Evolutionary conservation across 1,140 invertebrate species (phyloP).

Genomic region (Procambarus clarkii): DNA sequence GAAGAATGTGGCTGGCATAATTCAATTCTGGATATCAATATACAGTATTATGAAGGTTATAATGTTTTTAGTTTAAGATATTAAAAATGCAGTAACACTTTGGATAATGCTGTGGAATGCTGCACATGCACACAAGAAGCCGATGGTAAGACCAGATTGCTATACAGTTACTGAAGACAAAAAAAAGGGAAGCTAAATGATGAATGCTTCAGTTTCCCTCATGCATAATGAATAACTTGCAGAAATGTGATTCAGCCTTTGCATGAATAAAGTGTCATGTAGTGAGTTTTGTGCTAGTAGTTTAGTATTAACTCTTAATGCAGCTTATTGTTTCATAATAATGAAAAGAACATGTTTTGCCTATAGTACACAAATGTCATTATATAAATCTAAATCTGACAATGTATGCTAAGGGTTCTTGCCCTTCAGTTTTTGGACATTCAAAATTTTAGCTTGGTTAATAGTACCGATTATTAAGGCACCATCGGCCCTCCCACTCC

Average conservation of each 20-base stretch:
- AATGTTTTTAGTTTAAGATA: background rate
- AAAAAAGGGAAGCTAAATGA: background rate
- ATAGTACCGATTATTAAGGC: constrained; percentile 3
- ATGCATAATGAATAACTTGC: background rate
- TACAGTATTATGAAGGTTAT: background rate
- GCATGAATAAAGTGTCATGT: background rate
- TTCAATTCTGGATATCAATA: no score
- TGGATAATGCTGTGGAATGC: constrained; percentile 55
- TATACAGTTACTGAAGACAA: background rate
- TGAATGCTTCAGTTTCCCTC: constrained; percentile 6
- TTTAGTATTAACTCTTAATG: constrained; percentile 12
- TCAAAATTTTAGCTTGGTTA: background rate
- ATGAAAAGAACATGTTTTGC: background rate
- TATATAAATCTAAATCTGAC: background rate
- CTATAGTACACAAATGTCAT: background rate
- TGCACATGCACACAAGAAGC: constrained; percentile 48
- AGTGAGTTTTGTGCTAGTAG: constrained; percentile 33
- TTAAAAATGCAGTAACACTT: constrained; percentile 2
- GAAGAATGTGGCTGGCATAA: background rate
- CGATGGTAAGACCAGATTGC: constrained; percentile 57
- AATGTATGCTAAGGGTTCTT: background rate
- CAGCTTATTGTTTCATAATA: background rate
- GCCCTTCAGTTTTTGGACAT: background rate
- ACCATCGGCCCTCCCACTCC: constrained; percentile 5
- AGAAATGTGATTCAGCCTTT: constrained; percentile 22